Conservation (phyloP, 2,113 vertebrate species). For the Mus musculus region GRCm39 chr14:92917501-92918000, state of each 20-base stretch:
- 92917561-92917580: not conserved
- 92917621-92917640: conserved; percentile 53
- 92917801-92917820: conserved; percentile 66
- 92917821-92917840: conserved; percentile 67
- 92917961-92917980: conserved; percentile 63
- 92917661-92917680: conserved; percentile 75
- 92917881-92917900: conserved; percentile 65
- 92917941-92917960: conserved; percentile 73
- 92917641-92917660: conserved; percentile 33
- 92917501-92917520: not conserved
- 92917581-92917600: conserved; percentile 22
- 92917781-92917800: conserved; percentile 64
- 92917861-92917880: conserved; percentile 63
- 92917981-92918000: conserved; percentile 55
- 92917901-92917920: conserved; percentile 40
- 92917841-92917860: conserved; percentile 67
- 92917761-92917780: conserved; percentile 62
- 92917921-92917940: conserved; percentile 67
- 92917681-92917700: conserved; percentile 78
- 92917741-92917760: conserved; percentile 72
- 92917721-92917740: conserved; percentile 51
- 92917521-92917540: too few species aligned
- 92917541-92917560: too few species aligned
- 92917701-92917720: conserved; percentile 71
- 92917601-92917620: conserved; percentile 43